Percentiles rank a stretch among this genome's conserved stretches.
These are phyloP conservation scores for Semnornis frantzii DNA, from an alignment of 2,113 vertebrate genomes.

Conservation along the genomic window DNA sequence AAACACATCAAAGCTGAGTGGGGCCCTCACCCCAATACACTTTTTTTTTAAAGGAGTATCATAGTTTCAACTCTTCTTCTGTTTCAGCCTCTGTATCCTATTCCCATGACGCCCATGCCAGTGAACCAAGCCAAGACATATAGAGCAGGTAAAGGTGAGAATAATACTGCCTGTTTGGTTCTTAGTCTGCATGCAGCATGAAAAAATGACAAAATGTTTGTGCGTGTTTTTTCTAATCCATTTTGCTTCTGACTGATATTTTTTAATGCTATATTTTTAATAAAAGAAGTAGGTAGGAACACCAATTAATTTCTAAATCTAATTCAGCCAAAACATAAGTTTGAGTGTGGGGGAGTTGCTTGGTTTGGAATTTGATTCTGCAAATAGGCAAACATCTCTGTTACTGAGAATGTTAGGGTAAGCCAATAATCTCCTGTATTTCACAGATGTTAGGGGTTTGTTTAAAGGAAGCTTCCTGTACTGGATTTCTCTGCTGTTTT, in stretches of 20 bases:
- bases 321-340: not conserved
- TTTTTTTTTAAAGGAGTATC: not conserved
- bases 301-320: not conserved
- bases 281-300: not conserved
- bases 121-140: constrained; percentile 98
- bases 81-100: constrained; percentile 92
- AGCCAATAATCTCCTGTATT: not conserved
- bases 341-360: not conserved
- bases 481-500: not conserved
- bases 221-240: not conserved
- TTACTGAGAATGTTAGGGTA: not conserved
- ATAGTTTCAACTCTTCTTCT: constrained; percentile 44
- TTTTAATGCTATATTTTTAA: not conserved
- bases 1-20: not conserved
- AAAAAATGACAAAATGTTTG: not conserved
- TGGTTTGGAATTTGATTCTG: not conserved
- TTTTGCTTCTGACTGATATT: not conserved
- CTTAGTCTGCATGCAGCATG: constrained; percentile 76
- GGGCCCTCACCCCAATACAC: not conserved
- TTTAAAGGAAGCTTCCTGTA: not conserved
- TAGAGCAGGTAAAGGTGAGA: constrained; percentile 99
- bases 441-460: not conserved
- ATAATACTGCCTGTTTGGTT: constrained; percentile 80
- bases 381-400: not conserved
- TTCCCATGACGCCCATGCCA: constrained; percentile 96